These are phyloP conservation scores for Trypoxylon attenuatum DNA, from an alignment of 2,888 invertebrate genomes.

Conservation along the genomic window DNA sequence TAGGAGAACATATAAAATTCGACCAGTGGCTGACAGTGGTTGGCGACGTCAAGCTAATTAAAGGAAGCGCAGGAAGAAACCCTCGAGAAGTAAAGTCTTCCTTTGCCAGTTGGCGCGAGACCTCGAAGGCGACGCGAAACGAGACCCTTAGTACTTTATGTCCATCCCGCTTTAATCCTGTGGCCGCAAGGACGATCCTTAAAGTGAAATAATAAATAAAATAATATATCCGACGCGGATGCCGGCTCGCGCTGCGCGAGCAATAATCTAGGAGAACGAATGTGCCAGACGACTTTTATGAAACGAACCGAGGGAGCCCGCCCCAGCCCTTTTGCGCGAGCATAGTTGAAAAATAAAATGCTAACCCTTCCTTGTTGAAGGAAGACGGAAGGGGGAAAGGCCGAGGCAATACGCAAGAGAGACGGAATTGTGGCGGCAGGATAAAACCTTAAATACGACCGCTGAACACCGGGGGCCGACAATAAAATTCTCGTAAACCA, in stretches of 20 bases:
- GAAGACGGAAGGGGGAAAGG: neutral
- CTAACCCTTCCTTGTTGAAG: conserved; percentile 60
- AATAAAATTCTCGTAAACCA: conserved; percentile 73
- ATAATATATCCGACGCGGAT: conserved; percentile 41
- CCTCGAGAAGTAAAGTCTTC: neutral
- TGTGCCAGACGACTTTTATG: conserved; percentile 75
- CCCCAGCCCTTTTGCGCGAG: conserved; percentile 43
- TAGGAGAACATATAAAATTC: neutral
- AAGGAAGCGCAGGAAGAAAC: neutral
- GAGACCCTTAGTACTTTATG: conserved; percentile 43
- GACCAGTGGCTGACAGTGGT: neutral
- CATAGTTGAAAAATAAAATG: conserved; percentile 65
- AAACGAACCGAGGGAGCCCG: conserved; percentile 59
- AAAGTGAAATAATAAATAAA: conserved; percentile 60
- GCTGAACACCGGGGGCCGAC: conserved; percentile 72
- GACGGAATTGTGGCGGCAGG: conserved; percentile 35
- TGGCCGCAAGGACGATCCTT: conserved; percentile 21
- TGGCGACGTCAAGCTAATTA: neutral
- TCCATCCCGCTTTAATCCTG: conserved; percentile 48
- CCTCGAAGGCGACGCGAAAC: conserved; percentile 38
- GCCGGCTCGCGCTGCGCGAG: conserved; percentile 55
- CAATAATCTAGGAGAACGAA: conserved; percentile 73
- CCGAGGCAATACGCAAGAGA: conserved; percentile 2
- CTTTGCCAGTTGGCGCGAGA: no score
- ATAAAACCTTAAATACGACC: conserved; percentile 73